Base-by-base conservation (phyloP, 2,113 vertebrate genomes). In the Prunella himalayana region DNA sequence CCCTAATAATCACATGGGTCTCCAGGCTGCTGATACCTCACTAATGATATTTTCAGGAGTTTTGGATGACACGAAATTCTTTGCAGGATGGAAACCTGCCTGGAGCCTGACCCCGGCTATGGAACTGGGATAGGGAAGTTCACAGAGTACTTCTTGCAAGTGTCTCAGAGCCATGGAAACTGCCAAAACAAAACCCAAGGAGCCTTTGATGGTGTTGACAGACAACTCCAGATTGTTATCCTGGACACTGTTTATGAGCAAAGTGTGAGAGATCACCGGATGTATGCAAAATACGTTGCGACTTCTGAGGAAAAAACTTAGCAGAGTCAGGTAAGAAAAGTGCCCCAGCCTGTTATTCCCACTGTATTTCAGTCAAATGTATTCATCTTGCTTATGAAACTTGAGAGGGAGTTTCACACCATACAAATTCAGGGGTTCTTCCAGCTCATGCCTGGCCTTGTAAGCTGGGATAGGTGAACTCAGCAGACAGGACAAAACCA, bases 341-440 rank as follows among this genome's bases (percentile, higher is more conserved):
- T n/a, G 51, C 22, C 82, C 45, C 4, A 35, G n/a, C 72, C 77
- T 93, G 72, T 88, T 82, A 45, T 63, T 75, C 68, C n/a, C 27
- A n/a, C 27, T 15, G 8, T 35, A 20, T 86, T 96, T 69, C 72
- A 75, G 21, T 57, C 41, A 80, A 65, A 65, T 18, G 15, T n/a
- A 94, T 84, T 95, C 53, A 49, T 54, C 24, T 81, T 71, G 35
- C 35, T 94, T 75, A 60, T 65, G 70, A 95, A 90, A 75, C 30
- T 59, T 3, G 1, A 39, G n/a, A 91, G 45, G 25, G 39, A 93
- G 31, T 73, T 82, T 59, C 41, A 92, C 35, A 63, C 41, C 30
- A 68, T 21, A 42, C 31, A 86, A 69, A 90, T 82, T 71, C 54
- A 79, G 54, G 63, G 35, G 42, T 69, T 53, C 63, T 76, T 60